Evolutionary conservation across 1,140 invertebrate species (phyloP), one percentile per base, ranked within the genome.

Genomic region (Drosophila mauritiana): DNA sequence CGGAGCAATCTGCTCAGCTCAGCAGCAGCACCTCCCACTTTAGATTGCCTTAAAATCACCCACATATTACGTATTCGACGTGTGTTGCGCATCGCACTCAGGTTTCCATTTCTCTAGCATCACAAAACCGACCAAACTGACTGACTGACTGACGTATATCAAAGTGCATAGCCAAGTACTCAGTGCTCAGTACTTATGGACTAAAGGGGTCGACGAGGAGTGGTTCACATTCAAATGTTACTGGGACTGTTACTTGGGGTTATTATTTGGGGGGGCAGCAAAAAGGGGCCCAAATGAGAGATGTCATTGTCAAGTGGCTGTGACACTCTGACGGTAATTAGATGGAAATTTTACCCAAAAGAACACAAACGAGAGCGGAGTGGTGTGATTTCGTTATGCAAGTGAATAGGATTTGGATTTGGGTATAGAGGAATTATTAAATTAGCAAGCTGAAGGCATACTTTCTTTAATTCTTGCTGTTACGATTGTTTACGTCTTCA

Each of bases 271-370:
- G 46, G 46, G 46, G 25, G 22, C 15, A 40, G 37, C 31, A 31
- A 7, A 6, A 37, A 31, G 22, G 20, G 58, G 20, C 13, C 25
- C 20, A 55, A 68, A 54, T 39, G 63, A 46, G 42, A 48, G 49
- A 74, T 74, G 72, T 74, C 72, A 74, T 75, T 75, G 72, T 76
- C 73, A 76, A 76, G 48, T 55, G 70, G 11, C 59, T 74, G 70
- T 74, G 70, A 64, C 58, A 74, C 70, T 74, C 68, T 74, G 52
- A 74, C 59, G 58, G 72, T 74, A 74, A 74, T 74, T 74, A 72
- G 64, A 72, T 70, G 68, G 51, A 63, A 74, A 64, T 51, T 74
- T 61, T 42, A 49, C 36, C 37, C 68, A 72, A 49, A 49, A 49
- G 25, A 57, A 70, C 63, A 17, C 13, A 46, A 22, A 22, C 20